Evolutionary conservation across 64 coral and sea anemone genomes (phyloP), one percentile per base, ranked within the genome.

Genomic region (Stichodactyla helianthus): DNA sequence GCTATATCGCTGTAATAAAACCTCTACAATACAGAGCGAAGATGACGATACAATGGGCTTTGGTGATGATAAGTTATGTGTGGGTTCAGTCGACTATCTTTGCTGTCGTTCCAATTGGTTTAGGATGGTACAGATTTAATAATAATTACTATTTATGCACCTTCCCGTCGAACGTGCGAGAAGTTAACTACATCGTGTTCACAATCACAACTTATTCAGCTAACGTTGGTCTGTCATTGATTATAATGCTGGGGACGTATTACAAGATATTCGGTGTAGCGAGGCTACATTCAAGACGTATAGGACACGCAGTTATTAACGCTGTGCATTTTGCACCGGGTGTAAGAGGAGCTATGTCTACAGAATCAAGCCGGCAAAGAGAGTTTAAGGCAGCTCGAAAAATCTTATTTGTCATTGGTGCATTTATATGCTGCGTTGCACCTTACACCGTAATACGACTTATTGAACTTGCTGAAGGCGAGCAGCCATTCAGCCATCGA

Each of bases 211-310:
- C 90, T 9, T 98, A 98, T 50, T 55, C 88, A 6, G 87, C 93
- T 1, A 98, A 98, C 53, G 92, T 92, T 11, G 93, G 93, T 31
- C 15, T 93, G 9, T 91, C 97, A 0, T 78, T 99, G 52, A 23
- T 85, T 0, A 83, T 95, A 6, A 95, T 95, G 88, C 51, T 99
- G 3, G 52, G 84, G 1, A 92, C 95, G 52, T 99, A 99, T 18
- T 99, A 95, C 26, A 87, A 87, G 70, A 99, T 99, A 83, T 99
- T 99, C 77, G 90, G 93, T 31, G 97, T 99, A 5, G 97, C 97
- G 16, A 95, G 88, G 20, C 82, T 94, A 13, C 97, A 99, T 22
- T 99, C 97, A 3, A 87, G 91, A 13, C 88, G 97, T 23, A 93
- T 99, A 1, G 97, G 93, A 53, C 97, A 94, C 10, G 97, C 97